A percentile compares a stretch with the other conserved stretches of the same genome.
Conservation (phyloP, 1,140 invertebrate genomes). For the Diorhabda carinulata region DNA sequence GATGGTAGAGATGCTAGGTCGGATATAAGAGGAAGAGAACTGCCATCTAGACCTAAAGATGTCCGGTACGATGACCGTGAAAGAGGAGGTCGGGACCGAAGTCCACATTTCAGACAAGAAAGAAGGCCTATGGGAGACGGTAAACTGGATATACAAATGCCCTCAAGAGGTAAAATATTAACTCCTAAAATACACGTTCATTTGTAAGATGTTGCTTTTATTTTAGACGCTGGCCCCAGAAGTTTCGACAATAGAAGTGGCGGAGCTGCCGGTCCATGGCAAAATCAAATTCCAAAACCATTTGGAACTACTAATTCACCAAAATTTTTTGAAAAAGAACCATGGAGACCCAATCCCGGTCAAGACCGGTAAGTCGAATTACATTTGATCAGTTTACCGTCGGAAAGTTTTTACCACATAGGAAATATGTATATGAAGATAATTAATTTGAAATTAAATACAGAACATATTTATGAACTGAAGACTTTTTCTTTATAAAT, state of each 20-base stretch:
- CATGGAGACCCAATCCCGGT: conserved; percentile 21
- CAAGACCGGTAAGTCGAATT: conserved; percentile 21
- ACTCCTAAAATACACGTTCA: too few species aligned
- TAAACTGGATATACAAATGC: conserved; percentile 25
- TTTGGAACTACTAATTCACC: conserved; percentile 10
- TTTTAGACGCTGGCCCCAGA: conserved; percentile 9
- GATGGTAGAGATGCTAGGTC: conserved; percentile 9
- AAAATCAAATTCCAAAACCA: conserved; percentile 9
- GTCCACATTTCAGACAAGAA: conserved; percentile 37
- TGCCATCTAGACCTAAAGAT: conserved; percentile 23
- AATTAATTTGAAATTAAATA: neutral
- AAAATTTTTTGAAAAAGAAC: conserved; percentile 24
- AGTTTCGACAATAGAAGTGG: conserved; percentile 14
- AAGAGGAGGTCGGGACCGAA: conserved; percentile 34
- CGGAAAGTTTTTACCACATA: conserved; percentile 12
- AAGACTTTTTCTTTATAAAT: conserved; percentile 11
- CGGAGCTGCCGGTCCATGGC: neutral
- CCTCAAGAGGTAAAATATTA: conserved; percentile 11
- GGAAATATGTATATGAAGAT: conserved; percentile 5
- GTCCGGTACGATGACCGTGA: conserved; percentile 22
- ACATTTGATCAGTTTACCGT: conserved; percentile 8
- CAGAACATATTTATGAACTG: conserved; percentile 8
- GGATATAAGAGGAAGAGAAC: conserved; percentile 15
- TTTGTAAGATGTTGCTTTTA: neutral
- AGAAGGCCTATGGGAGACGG: conserved; percentile 27